Base-by-base conservation (phyloP, 2,797 vertebrate species). In the Enteromius mattozi region DNA sequence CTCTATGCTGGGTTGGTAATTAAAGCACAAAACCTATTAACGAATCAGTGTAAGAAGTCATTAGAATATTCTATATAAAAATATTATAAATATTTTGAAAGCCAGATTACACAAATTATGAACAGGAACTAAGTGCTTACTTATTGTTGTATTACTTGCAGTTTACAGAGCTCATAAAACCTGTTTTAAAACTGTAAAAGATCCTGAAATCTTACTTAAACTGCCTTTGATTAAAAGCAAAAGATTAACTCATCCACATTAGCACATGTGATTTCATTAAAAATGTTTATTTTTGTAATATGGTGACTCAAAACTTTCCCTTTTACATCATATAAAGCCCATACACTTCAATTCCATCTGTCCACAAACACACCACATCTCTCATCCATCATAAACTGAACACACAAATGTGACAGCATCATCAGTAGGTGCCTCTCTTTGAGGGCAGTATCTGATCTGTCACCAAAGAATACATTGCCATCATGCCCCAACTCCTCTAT, bases 401-500 rank as follows among this genome's bases (percentile, higher is more conserved):
- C 66, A 70, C 63, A 82, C 56, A 80, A 72, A 59, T 69, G 13
- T 24, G 35, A 82, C 75, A 69, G 82, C 78, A 78, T 89, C 87
- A 79, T 88, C 86, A 81, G 82, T 72, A 69, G 80, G 51, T 47
- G 86, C 89, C 87, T 89, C 88, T 91, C 88, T 56, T 83, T 87
- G 88, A 89, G 88, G 91, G 88, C 87, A 88, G 24, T 74, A 78
- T 84, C 86, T 70, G 54, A 65, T 79, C 59, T 33, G 84, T 88
- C 87, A 89, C 87, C 89, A 90, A 89, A 91, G 89, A 90, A 85
- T 87, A 89, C 89, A 91, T 81, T 89, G 88, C 81, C 86, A 89
- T 91, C 90, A 93, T 94, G 92, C 93, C 92, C 91, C 90, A 91
- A 93, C 94, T 89, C 89, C 85, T 88, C 89, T 90, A 92, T 81